Base-by-base conservation (phyloP, 2,113 vertebrate genomes). In the Gavia stellata region DNA sequence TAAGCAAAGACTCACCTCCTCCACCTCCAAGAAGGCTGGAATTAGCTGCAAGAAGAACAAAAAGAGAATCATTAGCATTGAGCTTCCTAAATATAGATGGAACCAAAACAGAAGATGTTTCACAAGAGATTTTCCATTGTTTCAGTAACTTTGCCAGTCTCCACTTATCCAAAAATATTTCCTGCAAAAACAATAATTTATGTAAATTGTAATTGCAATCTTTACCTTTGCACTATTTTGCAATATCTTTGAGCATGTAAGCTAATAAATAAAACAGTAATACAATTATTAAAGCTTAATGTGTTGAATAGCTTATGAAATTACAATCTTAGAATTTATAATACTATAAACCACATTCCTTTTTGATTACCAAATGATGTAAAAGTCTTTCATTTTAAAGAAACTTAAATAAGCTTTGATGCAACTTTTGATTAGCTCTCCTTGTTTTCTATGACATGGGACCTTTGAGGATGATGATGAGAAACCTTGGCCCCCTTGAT, bases 21-120 rank as follows among this genome's bases (percentile, higher is more conserved):
- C 99, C 99, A 90, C 99, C 99, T 96, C 99, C 99, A 94, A 99
- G 99, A 96, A 99, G 99, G 98, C 98, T 99, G 97, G 99, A 98
- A 98, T 99, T 99, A 97, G 99, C 99, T 99, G 98, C 85, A 89
- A 97, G 95, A 90, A 78, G 97, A 95, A 97, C 19, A 96, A 86
- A 75, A 97, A 91, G 65, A 95, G 23, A 98, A 94, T 33, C 21
- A 7, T 97, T 88, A 88, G 97, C 28, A 96, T 34, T 95, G 87
- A 85, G 58, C 74, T 93, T 82, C 56, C 44, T 66, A 93, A 88
- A 96, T 17, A 94, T 7, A 71, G 52, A 20, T 19, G 61, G 19
- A 90, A 73, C 4, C 31, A 92, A 90, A 94, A 5, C 16, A 97
- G 31, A 93, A 53, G 14, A 91, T 65, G 12, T 49, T 55, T 87